phyloP scores from a whole-genome alignment of 2,888 invertebrate genomes.

The Hecatera dysodea region DNA sequence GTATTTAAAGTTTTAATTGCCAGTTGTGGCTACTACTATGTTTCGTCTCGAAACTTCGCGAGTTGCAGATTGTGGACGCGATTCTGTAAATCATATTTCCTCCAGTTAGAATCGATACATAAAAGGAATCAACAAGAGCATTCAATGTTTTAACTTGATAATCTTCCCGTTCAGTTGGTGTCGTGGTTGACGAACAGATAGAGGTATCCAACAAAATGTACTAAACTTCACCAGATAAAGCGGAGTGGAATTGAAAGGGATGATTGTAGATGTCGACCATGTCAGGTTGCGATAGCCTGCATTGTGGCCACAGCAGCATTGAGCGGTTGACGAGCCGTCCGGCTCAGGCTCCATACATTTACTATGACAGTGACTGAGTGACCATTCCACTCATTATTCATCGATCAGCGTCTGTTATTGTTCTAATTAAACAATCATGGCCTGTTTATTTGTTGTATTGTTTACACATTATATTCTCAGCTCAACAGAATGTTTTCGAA shows the following conservation, averaged over 20 bases:
- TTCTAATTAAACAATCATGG: conserved; percentile 58
- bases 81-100: not conserved
- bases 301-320: conserved; percentile 23
- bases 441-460: conserved; percentile 53
- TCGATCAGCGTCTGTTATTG: conserved; percentile 56
- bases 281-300: conserved; percentile 5
- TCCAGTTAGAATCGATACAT: not conserved
- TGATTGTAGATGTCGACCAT: conserved; percentile 31
- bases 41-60: not conserved
- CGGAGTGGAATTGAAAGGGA: conserved; percentile 25
- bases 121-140: not conserved
- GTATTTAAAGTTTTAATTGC: not conserved
- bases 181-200: conserved; percentile 34
- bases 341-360: conserved; percentile 12
- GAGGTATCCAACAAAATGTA: conserved; percentile 22
- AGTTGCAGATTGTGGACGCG: not conserved
- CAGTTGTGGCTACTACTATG: not conserved
- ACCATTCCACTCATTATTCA: conserved; percentile 45
- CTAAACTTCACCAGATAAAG: conserved; percentile 42
- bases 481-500: conserved; percentile 34
- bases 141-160: conserved; percentile 11
- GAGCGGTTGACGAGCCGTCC: not conserved
- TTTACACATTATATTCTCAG: conserved; percentile 35
- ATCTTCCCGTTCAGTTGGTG: conserved; percentile 11
- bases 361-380: conserved; percentile 33